phyloP scores from a whole-genome alignment of 1,140 invertebrate genomes.

The Muscidifurax raptorellus region DNA sequence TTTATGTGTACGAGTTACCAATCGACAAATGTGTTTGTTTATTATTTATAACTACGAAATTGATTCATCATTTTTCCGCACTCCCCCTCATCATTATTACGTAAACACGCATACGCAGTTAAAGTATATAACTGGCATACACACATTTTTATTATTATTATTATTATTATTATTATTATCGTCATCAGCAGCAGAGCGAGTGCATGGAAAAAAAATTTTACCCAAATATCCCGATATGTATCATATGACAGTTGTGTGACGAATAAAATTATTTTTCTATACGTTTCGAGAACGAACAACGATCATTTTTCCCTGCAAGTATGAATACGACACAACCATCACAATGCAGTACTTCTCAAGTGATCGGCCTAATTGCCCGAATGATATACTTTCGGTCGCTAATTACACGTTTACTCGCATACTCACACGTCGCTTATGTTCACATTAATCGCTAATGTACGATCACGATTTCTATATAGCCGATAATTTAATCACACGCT shows the following conservation, averaged over 20 bases:
- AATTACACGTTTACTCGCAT: constrained; percentile 34
- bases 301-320: neutral
- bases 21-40: constrained; percentile 40
- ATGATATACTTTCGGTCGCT: neutral
- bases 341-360: neutral
- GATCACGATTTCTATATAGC: neutral
- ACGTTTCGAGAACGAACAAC: neutral
- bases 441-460: neutral
- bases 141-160: neutral
- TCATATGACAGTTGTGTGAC: neutral
- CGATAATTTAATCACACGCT: constrained; percentile 31
- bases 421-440: constrained; percentile 4
- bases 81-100: neutral
- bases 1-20: constrained; percentile 61
- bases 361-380: constrained; percentile 20
- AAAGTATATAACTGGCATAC: neutral
- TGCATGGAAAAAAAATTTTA: neutral
- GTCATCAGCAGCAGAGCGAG: neutral
- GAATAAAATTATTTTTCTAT: neutral
- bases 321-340: neutral
- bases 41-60: constrained; percentile 32
- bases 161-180: neutral
- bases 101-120: neutral
- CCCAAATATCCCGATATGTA: neutral
- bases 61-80: constrained; percentile 10